Evolutionary conservation across 2,888 invertebrate species (phyloP).

Genomic region (Ceriagrion tenellum): DNA sequence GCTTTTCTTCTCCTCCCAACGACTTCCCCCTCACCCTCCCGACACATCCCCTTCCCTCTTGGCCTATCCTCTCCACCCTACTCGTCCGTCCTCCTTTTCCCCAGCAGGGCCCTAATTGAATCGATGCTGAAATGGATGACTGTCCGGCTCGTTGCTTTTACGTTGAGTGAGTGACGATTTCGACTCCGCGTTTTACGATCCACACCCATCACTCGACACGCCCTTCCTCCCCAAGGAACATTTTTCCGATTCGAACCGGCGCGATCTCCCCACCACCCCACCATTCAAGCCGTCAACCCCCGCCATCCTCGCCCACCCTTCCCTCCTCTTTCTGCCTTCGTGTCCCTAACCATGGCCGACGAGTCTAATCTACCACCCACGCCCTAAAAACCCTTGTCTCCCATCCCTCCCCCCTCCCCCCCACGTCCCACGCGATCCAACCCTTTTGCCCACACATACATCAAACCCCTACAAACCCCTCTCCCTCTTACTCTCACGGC

Average conservation of each 20-base stretch:
- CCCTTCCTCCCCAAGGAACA: neutral
- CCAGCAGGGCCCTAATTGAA: conserved; percentile 39
- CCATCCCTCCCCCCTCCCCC: neutral
- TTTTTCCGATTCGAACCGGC: neutral
- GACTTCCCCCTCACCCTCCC: neutral
- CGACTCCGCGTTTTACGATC: conserved; percentile 60
- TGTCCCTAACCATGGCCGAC: neutral
- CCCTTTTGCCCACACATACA: conserved; percentile 39
- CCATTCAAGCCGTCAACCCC: neutral
- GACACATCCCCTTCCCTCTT: neutral
- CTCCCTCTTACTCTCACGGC: neutral
- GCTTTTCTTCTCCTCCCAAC: neutral
- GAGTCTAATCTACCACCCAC: neutral
- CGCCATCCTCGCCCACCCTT: neutral
- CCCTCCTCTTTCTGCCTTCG: neutral
- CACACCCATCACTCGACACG: conserved; percentile 29
- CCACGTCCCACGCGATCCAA: neutral
- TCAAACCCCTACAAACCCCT: neutral
- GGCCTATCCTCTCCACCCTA: neutral
- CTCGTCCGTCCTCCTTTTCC: neutral
- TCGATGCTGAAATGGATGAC: conserved; percentile 60
- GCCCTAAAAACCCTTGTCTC: neutral
- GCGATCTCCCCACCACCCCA: too few species aligned
- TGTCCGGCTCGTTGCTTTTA: conserved; percentile 54
- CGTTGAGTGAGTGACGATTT: conserved; percentile 56